These are phyloP conservation scores for Virgularia gustaviana DNA, from an alignment of 92 coral and sea anemone genomes.

Conservation along the genomic window DNA sequence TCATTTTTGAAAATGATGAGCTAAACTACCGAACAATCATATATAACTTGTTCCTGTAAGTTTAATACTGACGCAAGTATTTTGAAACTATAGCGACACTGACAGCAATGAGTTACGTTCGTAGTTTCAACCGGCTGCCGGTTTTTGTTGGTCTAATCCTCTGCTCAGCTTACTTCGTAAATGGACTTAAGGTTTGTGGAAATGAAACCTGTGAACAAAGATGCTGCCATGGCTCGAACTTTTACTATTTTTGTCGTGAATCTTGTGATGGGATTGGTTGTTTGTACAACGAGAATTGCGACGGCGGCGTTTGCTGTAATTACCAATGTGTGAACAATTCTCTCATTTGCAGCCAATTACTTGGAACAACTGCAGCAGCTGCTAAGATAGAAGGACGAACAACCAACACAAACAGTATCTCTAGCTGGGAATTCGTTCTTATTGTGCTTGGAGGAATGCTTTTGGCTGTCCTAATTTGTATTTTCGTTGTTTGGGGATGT, in stretches of 20 bases:
- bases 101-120: too few species aligned
- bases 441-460: slow-evolving; percentile 6
- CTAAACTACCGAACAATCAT: too few species aligned
- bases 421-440: slow-evolving; percentile 15
- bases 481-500: slow-evolving; percentile 20
- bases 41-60: too few species aligned
- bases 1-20: too few species aligned
- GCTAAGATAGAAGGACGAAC: too few species aligned
- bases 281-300: slow-evolving; percentile 11
- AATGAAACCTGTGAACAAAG: background rate
- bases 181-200: too few species aligned
- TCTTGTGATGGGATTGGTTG: slow-evolving; percentile 21
- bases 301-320: slow-evolving; percentile 19
- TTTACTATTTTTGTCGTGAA: slow-evolving; percentile 14
- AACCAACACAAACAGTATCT: background rate
- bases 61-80: too few species aligned
- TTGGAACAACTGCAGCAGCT: background rate
- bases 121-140: too few species aligned
- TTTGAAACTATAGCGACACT: too few species aligned
- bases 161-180: too few species aligned
- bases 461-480: background rate
- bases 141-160: too few species aligned
- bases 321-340: slow-evolving; percentile 17
- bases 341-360: background rate
- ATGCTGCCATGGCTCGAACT: slow-evolving; percentile 24